Percentiles rank a stretch among this genome's conserved stretches.
Evolutionary conservation across 2,888 invertebrate species (phyloP).

Genomic region (Agrotis puta): DNA sequence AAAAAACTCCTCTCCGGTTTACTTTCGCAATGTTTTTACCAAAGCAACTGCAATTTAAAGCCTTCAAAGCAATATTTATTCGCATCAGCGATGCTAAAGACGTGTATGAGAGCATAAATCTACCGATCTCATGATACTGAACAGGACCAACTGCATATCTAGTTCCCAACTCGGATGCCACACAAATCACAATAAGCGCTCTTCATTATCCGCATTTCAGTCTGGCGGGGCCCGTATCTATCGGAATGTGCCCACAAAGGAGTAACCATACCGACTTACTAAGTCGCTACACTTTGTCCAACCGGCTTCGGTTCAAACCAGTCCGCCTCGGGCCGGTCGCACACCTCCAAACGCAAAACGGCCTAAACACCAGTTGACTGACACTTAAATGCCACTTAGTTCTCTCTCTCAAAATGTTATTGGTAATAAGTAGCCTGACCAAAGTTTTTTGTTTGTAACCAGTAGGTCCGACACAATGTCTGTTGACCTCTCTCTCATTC

Average conservation of each 20-base stretch:
- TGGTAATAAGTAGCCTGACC: slow-evolving; percentile 85
- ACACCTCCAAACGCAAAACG: slow-evolving; percentile 73
- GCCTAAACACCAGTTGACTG: slow-evolving; percentile 87
- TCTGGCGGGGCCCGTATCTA: slow-evolving; percentile 82
- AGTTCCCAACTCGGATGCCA: slow-evolving; percentile 80
- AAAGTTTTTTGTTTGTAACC: slow-evolving; percentile 75
- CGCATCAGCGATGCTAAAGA: slow-evolving; percentile 71
- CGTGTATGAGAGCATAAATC: slow-evolving; percentile 69
- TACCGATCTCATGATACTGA: slow-evolving; percentile 63
- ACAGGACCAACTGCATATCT: slow-evolving; percentile 69
- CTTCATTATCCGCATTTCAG: slow-evolving; percentile 90
- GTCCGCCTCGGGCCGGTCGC: slow-evolving; percentile 75
- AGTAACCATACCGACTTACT: slow-evolving; percentile 84
- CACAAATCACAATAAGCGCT: slow-evolving; percentile 89
- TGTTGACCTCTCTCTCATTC: slow-evolving; percentile 74
- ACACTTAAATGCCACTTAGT: slow-evolving; percentile 90
- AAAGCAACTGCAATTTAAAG: slow-evolving; percentile 53
- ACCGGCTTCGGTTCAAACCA: slow-evolving; percentile 86
- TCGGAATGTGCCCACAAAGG: slow-evolving; percentile 90
- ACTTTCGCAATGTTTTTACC: slow-evolving; percentile 43
- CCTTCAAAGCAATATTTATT: slow-evolving; percentile 68
- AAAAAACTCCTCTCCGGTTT: slow-evolving; percentile 54
- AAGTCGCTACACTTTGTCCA: slow-evolving; percentile 87
- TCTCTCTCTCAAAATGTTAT: slow-evolving; percentile 87
- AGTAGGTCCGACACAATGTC: slow-evolving; percentile 69